Base-by-base conservation (phyloP, 2,797 vertebrate species). In the Acanthurus lineatus region DNA sequence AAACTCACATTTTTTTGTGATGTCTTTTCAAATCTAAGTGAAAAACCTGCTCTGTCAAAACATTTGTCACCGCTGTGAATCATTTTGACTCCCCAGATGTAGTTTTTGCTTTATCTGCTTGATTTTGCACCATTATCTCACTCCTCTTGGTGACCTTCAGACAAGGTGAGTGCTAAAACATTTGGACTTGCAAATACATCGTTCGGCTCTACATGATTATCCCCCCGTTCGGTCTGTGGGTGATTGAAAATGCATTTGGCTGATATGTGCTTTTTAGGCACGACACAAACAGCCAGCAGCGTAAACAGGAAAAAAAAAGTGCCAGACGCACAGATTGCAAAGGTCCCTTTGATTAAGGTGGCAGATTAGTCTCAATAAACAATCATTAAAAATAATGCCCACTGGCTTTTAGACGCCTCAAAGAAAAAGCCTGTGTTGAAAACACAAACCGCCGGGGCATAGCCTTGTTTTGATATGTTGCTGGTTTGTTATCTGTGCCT, bases 301-400 rank as follows among this genome's bases (percentile, higher is more conserved):
- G 84, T 90, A 88, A 93, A 93, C 88, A 91, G 62, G 9, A 3
- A 35, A 32, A 49, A 71, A 73, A 88, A 79, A 77, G 76, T 77
- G 79, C 81, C 89, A 89, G 84, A 60, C 74, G 17, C 78, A 88
- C 89, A 90, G 82, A 93, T 88, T 92, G 87, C 73, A 93, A 91
- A 91, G 87, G 88, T 91, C 86, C 81, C 64, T 90, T 88, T 91
- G 86, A 93, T 92, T 92, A 91, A 86, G 86, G 84, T 87, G 73
- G 81, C 61, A 87, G 86, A 91, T 93, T 92, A 88, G 79, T 85
- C 86, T 90, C 81, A 89, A 89, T 92, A 91, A 92, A 93, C 82
- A 89, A 79, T 88, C 92, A 91, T 92, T 91, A 90, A 84, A 91
- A 91, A 86, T 86, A 90, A 91, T 86, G 90, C 79, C 89, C 86